These are phyloP conservation scores for Uropsilus gracilis DNA, from an alignment of 2,113 vertebrate species.

Conservation along the genomic window DNA sequence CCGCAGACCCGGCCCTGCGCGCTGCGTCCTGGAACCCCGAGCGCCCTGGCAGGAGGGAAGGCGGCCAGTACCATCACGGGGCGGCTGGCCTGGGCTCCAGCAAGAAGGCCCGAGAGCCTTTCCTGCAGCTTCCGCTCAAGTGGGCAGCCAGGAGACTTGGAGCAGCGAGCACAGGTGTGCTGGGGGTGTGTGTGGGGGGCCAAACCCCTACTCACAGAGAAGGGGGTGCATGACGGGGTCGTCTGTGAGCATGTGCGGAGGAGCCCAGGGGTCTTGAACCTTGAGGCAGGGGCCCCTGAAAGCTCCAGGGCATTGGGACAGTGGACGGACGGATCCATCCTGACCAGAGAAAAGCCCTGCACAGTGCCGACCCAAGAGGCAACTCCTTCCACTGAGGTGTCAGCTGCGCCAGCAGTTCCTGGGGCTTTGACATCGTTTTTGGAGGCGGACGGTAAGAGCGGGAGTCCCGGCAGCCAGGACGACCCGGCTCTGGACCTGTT, in stretches of 20 bases:
- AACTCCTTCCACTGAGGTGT: not conserved
- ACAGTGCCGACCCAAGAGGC: not conserved
- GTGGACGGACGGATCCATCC: not conserved
- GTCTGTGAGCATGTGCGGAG: not conserved
- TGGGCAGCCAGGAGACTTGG: accelerated
- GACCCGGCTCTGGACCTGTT: not conserved
- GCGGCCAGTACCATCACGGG: not conserved
- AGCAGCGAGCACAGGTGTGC: not conserved
- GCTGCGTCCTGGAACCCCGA: not conserved
- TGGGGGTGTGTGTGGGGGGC: too few relatives aligned
- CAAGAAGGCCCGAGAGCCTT: not conserved
- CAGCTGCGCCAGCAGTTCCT: not conserved
- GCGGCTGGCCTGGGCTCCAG: not conserved
- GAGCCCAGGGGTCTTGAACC: not conserved
- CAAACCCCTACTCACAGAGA: too few relatives aligned
- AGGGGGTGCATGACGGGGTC: not conserved
- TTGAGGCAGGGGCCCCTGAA: not conserved
- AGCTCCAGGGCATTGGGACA: not conserved
- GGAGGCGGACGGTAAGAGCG: too few relatives aligned
- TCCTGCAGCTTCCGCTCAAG: not conserved
- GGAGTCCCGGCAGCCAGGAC: not conserved
- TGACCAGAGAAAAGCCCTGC: accelerated
- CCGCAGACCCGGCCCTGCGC: not conserved
- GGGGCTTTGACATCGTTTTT: too few relatives aligned
- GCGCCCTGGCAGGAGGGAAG: accelerated